These are phyloP conservation scores for Diaperis boleti DNA, from an alignment of 2,888 invertebrate species.

Conservation along the genomic window DNA sequence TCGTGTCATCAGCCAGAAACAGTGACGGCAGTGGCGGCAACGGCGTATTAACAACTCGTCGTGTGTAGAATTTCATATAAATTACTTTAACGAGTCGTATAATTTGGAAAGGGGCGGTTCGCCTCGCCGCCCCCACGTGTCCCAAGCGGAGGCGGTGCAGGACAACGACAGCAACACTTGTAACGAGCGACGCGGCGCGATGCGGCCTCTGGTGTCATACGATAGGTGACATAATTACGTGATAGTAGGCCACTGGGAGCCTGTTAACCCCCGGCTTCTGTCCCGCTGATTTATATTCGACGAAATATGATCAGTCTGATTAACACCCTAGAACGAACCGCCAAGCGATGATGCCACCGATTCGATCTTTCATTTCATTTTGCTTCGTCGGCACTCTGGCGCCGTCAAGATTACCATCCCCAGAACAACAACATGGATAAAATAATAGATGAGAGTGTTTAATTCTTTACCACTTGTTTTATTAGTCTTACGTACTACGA, in stretches of 20 bases:
- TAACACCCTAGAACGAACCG: conserved; percentile 54
- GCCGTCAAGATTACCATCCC: too few relatives aligned
- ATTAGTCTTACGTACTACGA: too few relatives aligned
- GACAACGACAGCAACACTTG: conserved; percentile 27
- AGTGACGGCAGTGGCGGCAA: conserved; percentile 3
- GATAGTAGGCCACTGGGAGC: conserved; percentile 66
- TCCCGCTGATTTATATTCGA: conserved; percentile 64
- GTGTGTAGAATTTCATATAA: conserved; percentile 48
- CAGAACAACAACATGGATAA: too few relatives aligned
- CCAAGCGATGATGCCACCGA: conserved; percentile 27
- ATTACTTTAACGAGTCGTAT: conserved; percentile 47
- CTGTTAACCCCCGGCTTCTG: conserved; percentile 65
- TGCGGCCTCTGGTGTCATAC: conserved; percentile 59
- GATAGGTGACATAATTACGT: conserved; percentile 66
- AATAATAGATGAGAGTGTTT: too few relatives aligned
- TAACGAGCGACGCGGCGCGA: conserved; percentile 48
- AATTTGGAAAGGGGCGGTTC: conserved; percentile 42
- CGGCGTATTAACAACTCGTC: conserved; percentile 40
- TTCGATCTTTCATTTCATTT: background rate
- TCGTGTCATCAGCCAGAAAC: conserved; percentile 3
- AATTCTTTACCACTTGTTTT: too few relatives aligned
- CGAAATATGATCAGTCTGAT: conserved; percentile 62
- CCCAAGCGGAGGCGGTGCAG: conserved; percentile 28
- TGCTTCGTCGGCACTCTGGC: conserved; percentile 5
- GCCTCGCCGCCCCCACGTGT: conserved; percentile 35